Percentiles rank a stretch among this genome's conserved stretches.
phyloP scores from a whole-genome alignment of 2,797 vertebrate genomes.

The Poecilia wingei region DNA sequence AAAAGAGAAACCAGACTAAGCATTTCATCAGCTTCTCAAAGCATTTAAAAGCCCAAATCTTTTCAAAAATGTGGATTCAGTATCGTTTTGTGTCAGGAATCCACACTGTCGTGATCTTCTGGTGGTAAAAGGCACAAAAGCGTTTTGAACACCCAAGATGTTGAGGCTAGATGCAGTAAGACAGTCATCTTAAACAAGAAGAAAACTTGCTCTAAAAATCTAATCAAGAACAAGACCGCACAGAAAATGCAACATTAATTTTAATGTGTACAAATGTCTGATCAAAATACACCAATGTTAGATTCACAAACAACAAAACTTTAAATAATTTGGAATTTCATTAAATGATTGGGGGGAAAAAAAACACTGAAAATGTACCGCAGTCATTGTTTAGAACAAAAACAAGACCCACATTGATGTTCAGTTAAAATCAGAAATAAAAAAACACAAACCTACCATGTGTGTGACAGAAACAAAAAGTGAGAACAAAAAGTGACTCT shows the following conservation, averaged over 20 bases:
- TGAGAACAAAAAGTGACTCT: not conserved
- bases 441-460: not conserved
- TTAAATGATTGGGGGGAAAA: conserved; percentile 10
- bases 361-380: conserved; percentile 22
- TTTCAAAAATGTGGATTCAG: too few species aligned
- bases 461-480: not conserved
- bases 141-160: too few species aligned
- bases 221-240: not conserved
- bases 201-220: not conserved
- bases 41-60: too few species aligned
- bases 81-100: too few species aligned
- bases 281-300: conserved; percentile 31
- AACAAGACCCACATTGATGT: not conserved
- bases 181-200: not conserved
- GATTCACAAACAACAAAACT: conserved; percentile 16
- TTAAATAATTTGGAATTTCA: not conserved
- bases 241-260: conserved; percentile 18
- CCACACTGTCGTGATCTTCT: too few species aligned
- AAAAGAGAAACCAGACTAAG: too few species aligned
- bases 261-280: conserved; percentile 21
- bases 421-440: not conserved
- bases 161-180: too few species aligned
- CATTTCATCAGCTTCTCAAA: too few species aligned
- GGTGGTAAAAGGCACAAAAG: too few species aligned
- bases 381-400: conserved; percentile 5